Conservation (phyloP, 2,113 vertebrate genomes). For the Callithrix jacchus region DNA sequence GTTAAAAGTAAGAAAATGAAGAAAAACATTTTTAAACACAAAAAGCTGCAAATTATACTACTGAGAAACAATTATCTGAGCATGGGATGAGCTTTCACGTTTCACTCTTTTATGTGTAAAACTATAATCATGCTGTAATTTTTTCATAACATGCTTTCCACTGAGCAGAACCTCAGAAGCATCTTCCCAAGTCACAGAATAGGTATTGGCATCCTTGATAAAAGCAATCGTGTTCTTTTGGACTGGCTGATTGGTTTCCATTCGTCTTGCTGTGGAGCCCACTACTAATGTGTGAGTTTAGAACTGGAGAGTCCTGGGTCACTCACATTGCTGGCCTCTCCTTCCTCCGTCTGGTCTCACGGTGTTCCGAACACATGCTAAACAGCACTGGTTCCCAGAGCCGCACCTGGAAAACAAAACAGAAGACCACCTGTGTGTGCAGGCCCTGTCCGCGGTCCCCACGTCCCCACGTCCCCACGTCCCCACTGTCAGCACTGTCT, state of each 20-base stretch:
- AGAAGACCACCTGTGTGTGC: too few relatives aligned
- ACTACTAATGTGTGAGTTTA: background rate
- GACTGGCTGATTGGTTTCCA: background rate
- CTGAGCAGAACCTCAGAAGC: background rate
- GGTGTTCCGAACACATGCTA: rapidly evolving
- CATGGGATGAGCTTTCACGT: background rate
- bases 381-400: too few relatives aligned
- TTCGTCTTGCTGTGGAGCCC: background rate
- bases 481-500: too few relatives aligned
- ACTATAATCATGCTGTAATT: background rate
- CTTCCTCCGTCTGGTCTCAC: too few relatives aligned
- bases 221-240: rapidly evolving
- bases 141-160: background rate
- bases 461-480: too few relatives aligned
- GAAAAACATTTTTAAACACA: background rate
- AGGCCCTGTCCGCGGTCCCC: background rate
- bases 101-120: background rate
- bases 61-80: background rate
- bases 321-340: rapidly evolving
- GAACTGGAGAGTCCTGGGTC: rapidly evolving
- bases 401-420: background rate
- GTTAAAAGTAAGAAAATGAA: background rate
- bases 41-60: background rate
- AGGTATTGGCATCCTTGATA: too few relatives aligned
- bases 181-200: background rate